phyloP scores from a whole-genome alignment of 2,888 invertebrate species.

The Dioctria rufipes region DNA sequence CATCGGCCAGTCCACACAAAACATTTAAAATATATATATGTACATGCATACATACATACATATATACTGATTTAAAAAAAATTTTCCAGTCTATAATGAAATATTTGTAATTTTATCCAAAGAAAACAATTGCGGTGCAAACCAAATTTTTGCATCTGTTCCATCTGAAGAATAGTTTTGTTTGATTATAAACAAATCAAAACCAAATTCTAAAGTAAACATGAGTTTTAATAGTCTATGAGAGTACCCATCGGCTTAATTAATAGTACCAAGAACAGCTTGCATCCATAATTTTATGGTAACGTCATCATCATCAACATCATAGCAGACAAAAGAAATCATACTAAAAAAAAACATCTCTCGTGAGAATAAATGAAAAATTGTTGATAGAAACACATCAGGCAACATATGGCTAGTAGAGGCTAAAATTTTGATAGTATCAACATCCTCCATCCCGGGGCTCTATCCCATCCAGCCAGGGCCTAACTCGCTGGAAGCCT shows the following conservation, averaged over 20 bases:
- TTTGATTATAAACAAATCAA: slow-evolving; percentile 38
- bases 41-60: neutral
- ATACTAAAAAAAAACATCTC: slow-evolving; percentile 27
- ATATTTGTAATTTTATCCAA: slow-evolving; percentile 1
- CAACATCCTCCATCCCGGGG: slow-evolving; percentile 3
- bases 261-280: slow-evolving; percentile 15
- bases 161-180: slow-evolving; percentile 2
- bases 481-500: neutral
- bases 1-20: neutral
- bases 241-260: slow-evolving; percentile 4
- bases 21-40: too few relatives aligned
- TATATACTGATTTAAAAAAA: too few relatives aligned
- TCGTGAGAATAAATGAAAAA: slow-evolving; percentile 24
- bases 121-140: neutral
- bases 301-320: slow-evolving; percentile 6
- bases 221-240: slow-evolving; percentile 4
- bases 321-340: slow-evolving; percentile 12
- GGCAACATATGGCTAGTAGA: slow-evolving; percentile 31
- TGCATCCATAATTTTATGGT: slow-evolving; percentile 39
- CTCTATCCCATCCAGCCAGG: too few relatives aligned
- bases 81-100: neutral
- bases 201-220: slow-evolving; percentile 15
- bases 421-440: slow-evolving; percentile 8
- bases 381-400: slow-evolving; percentile 31
- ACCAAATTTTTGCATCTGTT: slow-evolving; percentile 41